A percentile compares a stretch with the other conserved stretches of the same genome.
phyloP scores from a whole-genome alignment of 2,797 vertebrate genomes.

The Lutjanus campechanus region DNA sequence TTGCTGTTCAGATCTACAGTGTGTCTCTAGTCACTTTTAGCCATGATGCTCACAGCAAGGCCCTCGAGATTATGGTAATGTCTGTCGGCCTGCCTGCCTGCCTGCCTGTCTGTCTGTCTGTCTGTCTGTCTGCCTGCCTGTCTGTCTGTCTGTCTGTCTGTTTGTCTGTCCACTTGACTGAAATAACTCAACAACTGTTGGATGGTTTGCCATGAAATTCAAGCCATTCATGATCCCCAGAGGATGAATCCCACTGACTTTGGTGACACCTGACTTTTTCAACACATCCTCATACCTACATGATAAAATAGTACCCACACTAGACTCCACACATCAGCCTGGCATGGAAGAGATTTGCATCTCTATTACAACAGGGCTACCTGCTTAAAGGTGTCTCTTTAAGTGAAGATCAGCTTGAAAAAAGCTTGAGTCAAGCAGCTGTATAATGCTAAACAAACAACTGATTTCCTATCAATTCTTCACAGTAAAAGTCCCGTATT shows the following conservation, averaged over 20 bases:
- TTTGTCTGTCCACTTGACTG: background rate
- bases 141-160: background rate
- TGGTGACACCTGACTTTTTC: background rate
- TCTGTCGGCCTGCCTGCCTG: no score
- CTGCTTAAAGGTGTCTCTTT: no score
- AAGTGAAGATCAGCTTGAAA: no score
- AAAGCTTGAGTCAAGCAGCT: no score
- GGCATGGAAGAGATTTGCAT: no score
- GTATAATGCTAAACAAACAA: no score
- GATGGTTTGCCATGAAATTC: background rate
- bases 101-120: background rate
- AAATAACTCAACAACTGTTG: background rate
- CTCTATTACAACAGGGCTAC: no score
- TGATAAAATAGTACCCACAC: no score
- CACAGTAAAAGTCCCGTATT: no score
- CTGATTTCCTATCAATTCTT: no score
- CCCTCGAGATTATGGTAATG: background rate
- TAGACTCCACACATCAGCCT: no score
- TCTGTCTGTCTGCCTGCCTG: background rate
- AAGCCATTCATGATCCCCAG: background rate
- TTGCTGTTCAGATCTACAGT: slow-evolving; percentile 27
- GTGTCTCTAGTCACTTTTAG: slow-evolving; percentile 7
- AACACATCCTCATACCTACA: no score
- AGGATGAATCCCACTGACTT: background rate
- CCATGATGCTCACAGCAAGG: background rate